Percentiles rank a stretch among this genome's conserved stretches.
Conservation (phyloP, 2,888 invertebrate species). For the Eilema depressum region DNA sequence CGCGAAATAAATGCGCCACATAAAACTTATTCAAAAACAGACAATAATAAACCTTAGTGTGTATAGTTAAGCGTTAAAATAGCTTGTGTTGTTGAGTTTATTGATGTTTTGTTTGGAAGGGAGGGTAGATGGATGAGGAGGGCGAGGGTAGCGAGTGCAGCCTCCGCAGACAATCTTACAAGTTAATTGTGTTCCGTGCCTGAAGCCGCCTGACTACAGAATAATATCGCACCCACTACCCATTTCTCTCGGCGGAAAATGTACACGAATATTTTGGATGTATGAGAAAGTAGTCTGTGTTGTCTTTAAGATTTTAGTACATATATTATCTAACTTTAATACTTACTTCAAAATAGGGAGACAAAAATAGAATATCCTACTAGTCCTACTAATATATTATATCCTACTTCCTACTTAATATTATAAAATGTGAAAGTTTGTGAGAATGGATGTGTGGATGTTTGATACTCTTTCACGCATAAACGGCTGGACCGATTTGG, state of each 20-base stretch:
- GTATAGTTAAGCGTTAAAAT: constrained; percentile 56
- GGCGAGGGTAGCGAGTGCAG: constrained; percentile 81
- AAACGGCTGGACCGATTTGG: too few species aligned
- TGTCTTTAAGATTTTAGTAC: constrained; percentile 8
- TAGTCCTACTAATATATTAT: too few species aligned
- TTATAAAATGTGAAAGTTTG: too few species aligned
- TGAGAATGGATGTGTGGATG: too few species aligned
- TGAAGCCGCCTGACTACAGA: constrained; percentile 81
- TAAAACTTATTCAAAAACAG: constrained; percentile 74
- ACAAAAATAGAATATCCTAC: too few species aligned
- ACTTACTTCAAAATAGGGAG: too few species aligned
- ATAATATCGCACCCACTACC: constrained; percentile 78
- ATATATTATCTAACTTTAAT: not conserved
- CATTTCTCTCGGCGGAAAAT: constrained; percentile 42
- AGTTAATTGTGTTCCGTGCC: constrained; percentile 87
- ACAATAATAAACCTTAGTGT: constrained; percentile 56
- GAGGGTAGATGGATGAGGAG: constrained; percentile 83
- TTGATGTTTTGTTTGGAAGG: constrained; percentile 87
- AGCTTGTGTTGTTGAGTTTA: constrained; percentile 68
- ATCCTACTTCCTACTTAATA: too few species aligned
- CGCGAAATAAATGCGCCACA: constrained; percentile 86
- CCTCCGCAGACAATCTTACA: constrained; percentile 87
- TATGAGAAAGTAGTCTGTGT: constrained; percentile 20
- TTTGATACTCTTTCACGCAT: too few species aligned
- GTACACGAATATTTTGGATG: constrained; percentile 28